phyloP scores from a whole-genome alignment of 2,888 invertebrate species.

The Bedellia somnulentella region DNA sequence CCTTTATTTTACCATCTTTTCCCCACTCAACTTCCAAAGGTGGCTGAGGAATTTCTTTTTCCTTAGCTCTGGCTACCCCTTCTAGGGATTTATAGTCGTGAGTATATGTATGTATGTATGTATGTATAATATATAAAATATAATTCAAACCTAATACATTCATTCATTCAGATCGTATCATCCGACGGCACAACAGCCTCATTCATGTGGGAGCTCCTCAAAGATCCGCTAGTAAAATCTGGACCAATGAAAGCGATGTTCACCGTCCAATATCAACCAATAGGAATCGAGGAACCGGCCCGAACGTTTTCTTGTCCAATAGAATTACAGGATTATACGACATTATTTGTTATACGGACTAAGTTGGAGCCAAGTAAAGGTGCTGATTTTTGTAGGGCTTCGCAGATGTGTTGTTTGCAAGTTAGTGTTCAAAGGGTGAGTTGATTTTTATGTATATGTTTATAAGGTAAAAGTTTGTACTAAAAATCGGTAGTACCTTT shows the following conservation, averaged over 20 bases:
- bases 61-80: no score
- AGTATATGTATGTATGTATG: no score
- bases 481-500: no score
- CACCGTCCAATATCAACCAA: slow-evolving; percentile 31
- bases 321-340: slow-evolving; percentile 81
- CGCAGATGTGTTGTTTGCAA: slow-evolving; percentile 83
- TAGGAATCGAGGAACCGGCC: slow-evolving; percentile 25
- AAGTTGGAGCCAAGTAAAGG: slow-evolving; percentile 78
- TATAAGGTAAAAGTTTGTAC: no score
- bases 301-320: slow-evolving; percentile 69
- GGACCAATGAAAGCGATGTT: slow-evolving; percentile 51
- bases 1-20: no score
- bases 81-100: no score
- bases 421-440: slow-evolving; percentile 68
- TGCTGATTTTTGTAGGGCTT: slow-evolving; percentile 84
- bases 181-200: slow-evolving; percentile 75
- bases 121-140: no score
- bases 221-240: slow-evolving; percentile 63
- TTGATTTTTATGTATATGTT: slow-evolving; percentile 4
- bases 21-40: no score
- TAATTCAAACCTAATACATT: no score
- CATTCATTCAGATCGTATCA: slow-evolving; percentile 60
- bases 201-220: slow-evolving; percentile 81
- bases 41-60: no score
- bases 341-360: slow-evolving; percentile 79